A percentile compares a stretch with the other conserved stretches of the same genome.
Conservation (phyloP, 1,140 invertebrate genomes). For the Potamilus streckersoni region DNA sequence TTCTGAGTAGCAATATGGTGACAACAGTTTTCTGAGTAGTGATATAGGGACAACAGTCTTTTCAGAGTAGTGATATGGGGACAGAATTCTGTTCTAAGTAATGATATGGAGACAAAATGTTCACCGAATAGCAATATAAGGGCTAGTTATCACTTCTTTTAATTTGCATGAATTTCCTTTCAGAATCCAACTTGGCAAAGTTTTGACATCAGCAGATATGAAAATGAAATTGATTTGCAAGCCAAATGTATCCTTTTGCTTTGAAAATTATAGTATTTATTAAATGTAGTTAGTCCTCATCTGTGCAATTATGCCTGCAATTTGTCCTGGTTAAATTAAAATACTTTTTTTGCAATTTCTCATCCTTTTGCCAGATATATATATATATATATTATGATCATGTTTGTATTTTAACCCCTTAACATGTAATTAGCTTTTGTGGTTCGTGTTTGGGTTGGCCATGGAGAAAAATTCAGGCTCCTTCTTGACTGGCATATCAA, state of each 20-base stretch:
- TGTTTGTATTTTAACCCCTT: conserved; percentile 3
- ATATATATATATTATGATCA: not conserved
- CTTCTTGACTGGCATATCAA: conserved; percentile 87
- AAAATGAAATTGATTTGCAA: conserved; percentile 46
- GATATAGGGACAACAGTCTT: no score
- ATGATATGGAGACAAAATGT: no score
- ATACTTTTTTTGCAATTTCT: no score
- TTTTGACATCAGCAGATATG: conserved; percentile 57
- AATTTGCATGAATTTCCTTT: conserved; percentile 48
- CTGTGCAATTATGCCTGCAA: no score
- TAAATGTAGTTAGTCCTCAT: no score
- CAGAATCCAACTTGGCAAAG: conserved; percentile 64
- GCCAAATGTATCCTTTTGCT: conserved; percentile 52
- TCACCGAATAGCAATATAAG: not conserved
- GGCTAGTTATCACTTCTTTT: not conserved
- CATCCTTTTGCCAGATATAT: no score
- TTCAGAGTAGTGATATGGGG: no score
- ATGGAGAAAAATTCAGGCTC: conserved; percentile 55
- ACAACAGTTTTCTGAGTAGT: not conserved
- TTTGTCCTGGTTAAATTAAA: no score
- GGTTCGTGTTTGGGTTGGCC: conserved; percentile 52
- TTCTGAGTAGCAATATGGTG: not conserved
- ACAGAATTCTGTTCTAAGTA: no score
- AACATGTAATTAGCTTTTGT: conserved; percentile 68
- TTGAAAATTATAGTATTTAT: no score